Evolutionary conservation across 2,888 invertebrate species (phyloP).

Genomic region (Acanthopleura granulata): DNA sequence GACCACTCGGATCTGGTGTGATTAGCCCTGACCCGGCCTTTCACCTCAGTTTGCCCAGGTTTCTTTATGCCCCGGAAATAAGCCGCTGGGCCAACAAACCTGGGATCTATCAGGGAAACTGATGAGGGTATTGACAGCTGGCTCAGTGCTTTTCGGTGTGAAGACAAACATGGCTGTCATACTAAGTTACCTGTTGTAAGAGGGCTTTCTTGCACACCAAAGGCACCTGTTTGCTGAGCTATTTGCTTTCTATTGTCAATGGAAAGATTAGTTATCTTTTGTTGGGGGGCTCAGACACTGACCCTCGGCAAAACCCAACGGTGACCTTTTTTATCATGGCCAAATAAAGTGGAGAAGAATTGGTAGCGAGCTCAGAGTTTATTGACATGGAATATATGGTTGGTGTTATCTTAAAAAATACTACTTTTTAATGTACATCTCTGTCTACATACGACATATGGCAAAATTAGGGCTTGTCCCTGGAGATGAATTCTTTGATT

Average conservation of each 20-base stretch:
- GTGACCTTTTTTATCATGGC: no score
- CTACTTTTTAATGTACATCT: neutral
- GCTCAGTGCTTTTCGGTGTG: conserved; percentile 1
- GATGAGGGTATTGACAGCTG: neutral
- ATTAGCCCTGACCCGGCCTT: neutral
- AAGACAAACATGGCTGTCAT: neutral
- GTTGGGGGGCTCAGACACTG: neutral
- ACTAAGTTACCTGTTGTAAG: neutral
- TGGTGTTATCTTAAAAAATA: neutral
- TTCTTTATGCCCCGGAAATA: neutral
- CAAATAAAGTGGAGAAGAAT: no score
- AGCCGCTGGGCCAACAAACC: neutral
- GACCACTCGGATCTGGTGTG: no score
- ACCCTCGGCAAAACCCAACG: no score
- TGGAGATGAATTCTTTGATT: no score
- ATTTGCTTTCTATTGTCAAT: conserved; percentile 1
- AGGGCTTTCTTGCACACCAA: neutral
- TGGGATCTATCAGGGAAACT: neutral
- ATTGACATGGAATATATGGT: no score
- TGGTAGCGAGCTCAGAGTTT: no score
- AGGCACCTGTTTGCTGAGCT: neutral
- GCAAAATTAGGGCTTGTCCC: no score
- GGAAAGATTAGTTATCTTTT: neutral
- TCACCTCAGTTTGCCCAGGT: neutral
- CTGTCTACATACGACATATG: neutral